Conservation (phyloP, 2,797 vertebrate species). For the Anomalospiza imberbis region DNA sequence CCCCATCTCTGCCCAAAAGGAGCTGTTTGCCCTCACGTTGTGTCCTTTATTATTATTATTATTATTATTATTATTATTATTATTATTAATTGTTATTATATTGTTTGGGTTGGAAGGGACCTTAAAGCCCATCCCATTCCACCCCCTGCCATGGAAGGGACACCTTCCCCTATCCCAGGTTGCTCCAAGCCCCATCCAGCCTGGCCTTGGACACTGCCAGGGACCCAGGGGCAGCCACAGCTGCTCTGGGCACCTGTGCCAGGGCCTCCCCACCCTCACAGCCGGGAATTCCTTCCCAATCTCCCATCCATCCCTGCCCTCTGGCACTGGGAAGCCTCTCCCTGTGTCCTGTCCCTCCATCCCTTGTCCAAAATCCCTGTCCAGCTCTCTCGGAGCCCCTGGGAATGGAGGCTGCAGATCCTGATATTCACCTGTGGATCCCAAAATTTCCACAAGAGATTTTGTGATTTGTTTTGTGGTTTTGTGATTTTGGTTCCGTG, state of each 20-base stretch:
- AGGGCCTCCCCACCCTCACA: fast-evolving
- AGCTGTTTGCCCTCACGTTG: neutral
- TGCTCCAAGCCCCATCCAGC: neutral
- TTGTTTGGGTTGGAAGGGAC: neutral
- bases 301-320: neutral
- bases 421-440: neutral
- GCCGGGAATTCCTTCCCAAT: fast-evolving
- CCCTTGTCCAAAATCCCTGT: too few relatives aligned
- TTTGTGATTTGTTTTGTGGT: neutral
- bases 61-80: neutral
- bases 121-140: neutral
- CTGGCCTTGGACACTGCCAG: neutral
- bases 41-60: neutral
- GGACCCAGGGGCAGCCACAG: neutral
- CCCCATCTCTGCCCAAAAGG: neutral
- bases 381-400: neutral
- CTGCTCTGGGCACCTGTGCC: neutral
- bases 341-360: neutral
- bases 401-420: neutral
- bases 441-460: neutral
- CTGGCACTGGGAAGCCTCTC: neutral
- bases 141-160: neutral
- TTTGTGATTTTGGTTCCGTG: fast-evolving
- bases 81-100: neutral
- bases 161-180: fast-evolving